Conservation (phyloP, 2,113 vertebrate species). For the Anhinga rufa region DNA sequence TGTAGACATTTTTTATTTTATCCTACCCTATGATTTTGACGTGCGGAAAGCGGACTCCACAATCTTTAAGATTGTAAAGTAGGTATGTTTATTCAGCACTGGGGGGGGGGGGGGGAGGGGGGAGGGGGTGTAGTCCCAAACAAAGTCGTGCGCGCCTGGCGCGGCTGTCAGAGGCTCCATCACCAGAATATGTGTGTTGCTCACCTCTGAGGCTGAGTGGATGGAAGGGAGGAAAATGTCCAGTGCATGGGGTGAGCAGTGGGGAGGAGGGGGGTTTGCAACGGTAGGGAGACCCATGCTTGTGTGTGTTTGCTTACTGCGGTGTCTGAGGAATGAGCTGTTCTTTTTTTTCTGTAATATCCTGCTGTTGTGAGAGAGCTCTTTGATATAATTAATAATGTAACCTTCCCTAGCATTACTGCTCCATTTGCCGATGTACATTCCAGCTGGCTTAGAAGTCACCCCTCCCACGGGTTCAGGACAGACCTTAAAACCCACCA, state of each 20-base stretch:
- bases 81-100: too few species aligned
- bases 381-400: background rate
- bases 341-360: background rate
- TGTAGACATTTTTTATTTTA: background rate
- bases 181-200: background rate
- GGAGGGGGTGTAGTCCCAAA: too few species aligned
- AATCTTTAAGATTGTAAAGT: too few species aligned
- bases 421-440: background rate
- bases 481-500: background rate
- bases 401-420: background rate
- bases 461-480: background rate
- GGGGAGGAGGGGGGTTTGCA: background rate
- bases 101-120: too few species aligned
- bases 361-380: background rate
- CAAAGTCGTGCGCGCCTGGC: too few species aligned
- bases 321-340: background rate
- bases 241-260: background rate
- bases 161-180: background rate
- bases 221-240: background rate
- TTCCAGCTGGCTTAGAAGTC: background rate
- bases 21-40: background rate
- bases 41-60: too few species aligned
- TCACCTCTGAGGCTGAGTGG: accelerated
- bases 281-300: background rate
- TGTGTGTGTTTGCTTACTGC: background rate